phyloP scores from a whole-genome alignment of 2,888 invertebrate genomes.

The Drosophila neotestacea region DNA sequence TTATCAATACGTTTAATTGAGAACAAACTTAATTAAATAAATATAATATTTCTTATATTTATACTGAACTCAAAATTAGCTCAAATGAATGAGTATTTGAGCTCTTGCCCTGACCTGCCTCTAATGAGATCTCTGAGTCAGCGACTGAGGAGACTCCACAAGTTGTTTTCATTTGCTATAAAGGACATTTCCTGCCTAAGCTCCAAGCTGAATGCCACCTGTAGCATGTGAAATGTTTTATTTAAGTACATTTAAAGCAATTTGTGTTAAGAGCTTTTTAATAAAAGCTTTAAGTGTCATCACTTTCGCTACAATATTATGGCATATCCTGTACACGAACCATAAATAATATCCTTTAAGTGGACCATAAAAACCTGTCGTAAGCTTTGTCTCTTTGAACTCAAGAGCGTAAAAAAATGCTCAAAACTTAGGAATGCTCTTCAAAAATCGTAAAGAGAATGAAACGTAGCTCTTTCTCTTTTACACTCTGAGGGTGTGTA shows the following conservation, averaged over 20 bases:
- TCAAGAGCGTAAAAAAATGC: slow-evolving; percentile 43
- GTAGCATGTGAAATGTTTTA: slow-evolving; percentile 41
- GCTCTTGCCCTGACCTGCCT: slow-evolving; percentile 29
- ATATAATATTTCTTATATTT: background rate
- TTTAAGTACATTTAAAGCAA: background rate
- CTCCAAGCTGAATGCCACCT: slow-evolving; percentile 35
- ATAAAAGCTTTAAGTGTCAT: slow-evolving; percentile 37
- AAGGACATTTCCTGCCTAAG: slow-evolving; percentile 43
- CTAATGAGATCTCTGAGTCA: background rate
- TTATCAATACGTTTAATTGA: no score
- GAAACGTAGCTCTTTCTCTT: slow-evolving; percentile 13
- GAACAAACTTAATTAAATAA: background rate
- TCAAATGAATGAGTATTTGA: background rate
- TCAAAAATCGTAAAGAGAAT: slow-evolving; percentile 34
- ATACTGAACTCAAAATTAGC: background rate
- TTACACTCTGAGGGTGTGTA: slow-evolving; percentile 11
- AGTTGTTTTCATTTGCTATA: slow-evolving; percentile 47
- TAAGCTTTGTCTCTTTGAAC: slow-evolving; percentile 37
- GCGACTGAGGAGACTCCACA: slow-evolving; percentile 21
- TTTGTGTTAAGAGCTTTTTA: slow-evolving; percentile 36
- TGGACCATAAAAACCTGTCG: slow-evolving; percentile 30
- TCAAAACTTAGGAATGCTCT: slow-evolving; percentile 52
- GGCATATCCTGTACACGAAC: slow-evolving; percentile 75
- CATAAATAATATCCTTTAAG: slow-evolving; percentile 66
- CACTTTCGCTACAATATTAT: slow-evolving; percentile 59